Evolutionary conservation across 2,797 vertebrate genomes (phyloP).

Genomic region (Zenarchopterus dispar): DNA sequence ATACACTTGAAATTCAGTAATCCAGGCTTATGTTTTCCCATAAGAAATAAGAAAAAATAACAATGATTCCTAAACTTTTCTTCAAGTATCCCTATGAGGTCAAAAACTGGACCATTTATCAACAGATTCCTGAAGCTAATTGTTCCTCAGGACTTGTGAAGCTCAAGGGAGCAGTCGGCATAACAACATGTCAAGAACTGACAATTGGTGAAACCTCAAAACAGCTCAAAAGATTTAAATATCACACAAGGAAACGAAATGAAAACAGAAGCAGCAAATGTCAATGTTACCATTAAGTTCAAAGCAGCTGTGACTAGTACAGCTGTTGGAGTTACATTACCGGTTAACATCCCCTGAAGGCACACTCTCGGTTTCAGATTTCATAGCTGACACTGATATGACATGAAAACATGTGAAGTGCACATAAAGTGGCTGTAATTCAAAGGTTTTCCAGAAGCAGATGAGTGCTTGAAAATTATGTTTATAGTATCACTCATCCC

Average conservation of each 20-base stretch:
- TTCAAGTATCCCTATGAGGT: not conserved
- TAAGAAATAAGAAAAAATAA: not conserved
- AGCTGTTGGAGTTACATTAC: not conserved
- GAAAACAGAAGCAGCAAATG: too few relatives aligned
- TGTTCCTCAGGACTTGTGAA: not conserved
- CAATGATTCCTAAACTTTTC: not conserved
- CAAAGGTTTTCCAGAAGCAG: not conserved
- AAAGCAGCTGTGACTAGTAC: not conserved
- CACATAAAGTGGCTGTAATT: constrained; percentile 2
- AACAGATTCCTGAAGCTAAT: not conserved
- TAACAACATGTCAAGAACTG: not conserved
- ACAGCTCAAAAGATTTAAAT: not conserved
- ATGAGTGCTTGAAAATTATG: constrained; percentile 11
- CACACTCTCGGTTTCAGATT: constrained; percentile 23
- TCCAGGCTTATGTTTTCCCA: too few relatives aligned
- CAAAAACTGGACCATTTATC: not conserved
- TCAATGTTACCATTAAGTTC: too few relatives aligned
- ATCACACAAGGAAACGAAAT: not conserved
- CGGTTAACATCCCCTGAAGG: constrained; percentile 16
- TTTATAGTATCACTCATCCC: constrained; percentile 7
- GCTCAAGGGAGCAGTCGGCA: not conserved
- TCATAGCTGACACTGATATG: constrained; percentile 16
- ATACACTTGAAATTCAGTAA: not conserved
- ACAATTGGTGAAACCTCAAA: not conserved
- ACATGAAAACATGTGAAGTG: constrained; percentile 12